Evolutionary conservation across 2,797 vertebrate species (phyloP), one percentile per base, ranked within the genome.

Genomic region (Xenops minutus): DNA sequence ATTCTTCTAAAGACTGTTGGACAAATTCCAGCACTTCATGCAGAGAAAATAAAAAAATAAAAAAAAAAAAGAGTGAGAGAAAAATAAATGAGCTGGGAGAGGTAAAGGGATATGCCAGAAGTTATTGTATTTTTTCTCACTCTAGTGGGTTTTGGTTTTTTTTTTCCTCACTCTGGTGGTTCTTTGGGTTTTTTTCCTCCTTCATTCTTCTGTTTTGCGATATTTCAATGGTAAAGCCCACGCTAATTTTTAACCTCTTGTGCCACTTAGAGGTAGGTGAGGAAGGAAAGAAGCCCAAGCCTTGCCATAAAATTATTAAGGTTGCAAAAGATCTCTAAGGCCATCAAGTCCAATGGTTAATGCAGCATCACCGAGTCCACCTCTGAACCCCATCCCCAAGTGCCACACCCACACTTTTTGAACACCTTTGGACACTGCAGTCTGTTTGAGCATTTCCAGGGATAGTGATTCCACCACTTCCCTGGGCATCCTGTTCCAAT

Each of bases 141-240:
- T 41, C 41, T n/a, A n/a, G n/a, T n/a, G n/a, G n/a, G n/a, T n/a
- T n/a, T n/a, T n/a, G n/a, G 46, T 7, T 44, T 19, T 13, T 54
- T 16, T 8, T 46, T 21, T 44, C 9, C 36, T 66, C 23, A 9
- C 13, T 78, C 10, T 54, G 0, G 0, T 15, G 16, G 7, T 37
- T 30, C 5, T 74, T 54, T 26, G 4, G 34, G 1, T 3, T 49
- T n/a, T 20, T 55, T 21, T 9, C 8, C 3, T 10, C 5, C 32
- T 44, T 74, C 14, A 9, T 61, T 27, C 19, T 52, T 5, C 29
- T 18, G 9, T 3, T 29, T 67, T 59, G 15, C 29, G 8, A 5
- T 34, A 14, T 62, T 49, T 13, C 14, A 23, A 6, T 44, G 46
- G 3, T 71, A 58, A 77, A 78, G 4, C 8, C 17, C 44, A n/a